Base-by-base conservation (phyloP, 1,140 invertebrate genomes). In the Dinoponera quadriceps region DNA sequence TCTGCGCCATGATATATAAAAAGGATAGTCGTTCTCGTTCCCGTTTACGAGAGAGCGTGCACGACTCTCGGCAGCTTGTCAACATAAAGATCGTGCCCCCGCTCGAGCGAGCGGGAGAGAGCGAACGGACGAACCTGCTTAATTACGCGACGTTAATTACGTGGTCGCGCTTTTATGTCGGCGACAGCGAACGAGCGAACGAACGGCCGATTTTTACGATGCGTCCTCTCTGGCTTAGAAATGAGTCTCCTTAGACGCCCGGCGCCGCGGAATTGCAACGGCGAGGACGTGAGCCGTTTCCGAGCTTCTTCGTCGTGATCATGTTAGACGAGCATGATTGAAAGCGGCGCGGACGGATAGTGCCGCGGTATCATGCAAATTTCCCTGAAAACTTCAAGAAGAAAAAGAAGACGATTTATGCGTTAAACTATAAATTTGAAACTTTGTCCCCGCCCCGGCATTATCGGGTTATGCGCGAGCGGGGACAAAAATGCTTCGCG, bases 121-220 rank as follows among this genome's bases (percentile, higher is more conserved):
- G 29, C 29, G 38, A 44, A 57, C 44, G 44, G 62, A 44, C 33
- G 51, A 63, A 20, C 55, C 57, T 20, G 78, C 68, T 82, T 82
- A 82, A 82, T 82, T 82, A 82, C 69, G 38, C 69, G 48, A 74
- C 59, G 78, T 82, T 82, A 82, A 82, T 82, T 82, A 82, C 69
- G 68, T 60, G 69, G 66, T 73, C 27, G 48, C 78, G 69, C 69
- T 82, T 82, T 82, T 82, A 74, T 29, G 18, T 55, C 48, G 57
- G 44, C 57, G 69, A 82, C 78, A 74, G 60, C 44, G 44, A 55
- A n/a, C 9, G 54, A n/a, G 3, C 54, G 54, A 25, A n/a, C 55
- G 38, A 72, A 82, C 78, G 22, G 16, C 57, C 27, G 55, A 82
- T 82, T 82, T 82, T 82, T 82, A 82, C 48, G 69, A 38, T n/a